phyloP scores from a whole-genome alignment of 2,797 vertebrate genomes.

The Craterocephalus amniculus region DNA sequence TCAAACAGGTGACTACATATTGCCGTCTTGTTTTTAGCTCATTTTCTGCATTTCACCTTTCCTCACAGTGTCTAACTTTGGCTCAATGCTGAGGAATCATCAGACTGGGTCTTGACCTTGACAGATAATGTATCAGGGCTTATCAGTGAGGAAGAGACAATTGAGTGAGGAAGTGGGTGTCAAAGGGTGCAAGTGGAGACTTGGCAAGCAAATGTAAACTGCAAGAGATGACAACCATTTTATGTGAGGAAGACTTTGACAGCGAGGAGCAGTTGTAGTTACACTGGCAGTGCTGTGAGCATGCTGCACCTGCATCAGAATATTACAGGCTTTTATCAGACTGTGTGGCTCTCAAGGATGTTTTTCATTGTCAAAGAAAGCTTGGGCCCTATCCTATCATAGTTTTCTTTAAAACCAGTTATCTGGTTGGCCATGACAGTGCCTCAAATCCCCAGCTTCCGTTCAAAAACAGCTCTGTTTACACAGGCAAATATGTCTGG shows the following conservation, averaged over 20 bases:
- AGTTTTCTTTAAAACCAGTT: too few relatives aligned
- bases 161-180: conserved; percentile 33
- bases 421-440: too few relatives aligned
- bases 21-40: conserved; percentile 28
- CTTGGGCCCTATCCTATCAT: too few relatives aligned
- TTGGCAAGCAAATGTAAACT: conserved; percentile 57
- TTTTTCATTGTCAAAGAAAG: too few relatives aligned
- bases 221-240: conserved; percentile 63
- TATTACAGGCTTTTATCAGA: neutral
- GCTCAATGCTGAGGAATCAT: conserved; percentile 15
- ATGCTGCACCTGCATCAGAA: neutral
- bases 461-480: neutral
- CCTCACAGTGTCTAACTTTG: conserved; percentile 18
- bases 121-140: conserved; percentile 17
- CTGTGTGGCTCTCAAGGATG: neutral
- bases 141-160: neutral
- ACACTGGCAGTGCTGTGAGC: neutral
- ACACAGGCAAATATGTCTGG: neutral
- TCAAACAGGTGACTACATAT: conserved; percentile 91
- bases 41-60: conserved; percentile 28
- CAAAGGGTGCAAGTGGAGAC: conserved; percentile 47
- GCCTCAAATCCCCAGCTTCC: neutral
- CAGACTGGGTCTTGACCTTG: conserved; percentile 12
- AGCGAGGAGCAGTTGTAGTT: conserved; percentile 1
- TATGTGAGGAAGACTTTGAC: conserved; percentile 32